Evolutionary conservation across 2,113 vertebrate genomes (phyloP), one percentile per base, ranked within the genome.

Genomic region (Chlorodrepanis virens): DNA sequence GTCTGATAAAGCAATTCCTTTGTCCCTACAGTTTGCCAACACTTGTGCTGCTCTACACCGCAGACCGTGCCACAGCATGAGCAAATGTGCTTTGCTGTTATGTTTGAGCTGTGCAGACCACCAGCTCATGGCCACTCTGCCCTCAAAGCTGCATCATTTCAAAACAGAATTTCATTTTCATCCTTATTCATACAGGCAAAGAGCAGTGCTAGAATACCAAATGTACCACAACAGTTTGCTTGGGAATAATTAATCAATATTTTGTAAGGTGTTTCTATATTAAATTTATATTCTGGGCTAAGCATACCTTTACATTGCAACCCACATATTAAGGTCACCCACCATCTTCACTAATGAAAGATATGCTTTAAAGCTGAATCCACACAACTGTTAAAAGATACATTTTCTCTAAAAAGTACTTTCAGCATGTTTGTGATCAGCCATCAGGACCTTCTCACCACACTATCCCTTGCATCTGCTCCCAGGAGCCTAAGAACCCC

Each of bases 11-110:
- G 40, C 31, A 74, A 33, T 63, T 80, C 59, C 67, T 90, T 80
- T 86, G 86, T 69, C 50, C 67, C n/a, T 70, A 15, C 9, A 37
- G 33, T 23, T 9, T 14, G 24, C 28, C 24, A 82, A 19, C 52
- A 64, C 21, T 33, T 4, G 1, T 8, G n/a, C 50, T 3, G 3
- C 24, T 14, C 70, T 44, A 24, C n/a, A 39, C 28, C 6, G 4
- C 49, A 35, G 57, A 49, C 20, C 0, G 0, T 12, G 39, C 21
- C 63, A 61, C 54, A 31, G 12, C 1, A 6, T 4, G 8, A 91
- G 45, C 20, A 53, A 53, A 50, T 0, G 0, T 35, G 28, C 64
- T 74, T 3, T n/a, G 16, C 23, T 64, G 54, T 12, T 24, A 17
- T 3, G 4, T n/a, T 72, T 56, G 37, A 79, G 16, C 52, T n/a